Percentiles rank a stretch among this genome's conserved stretches.
These are phyloP conservation scores for Amblyjoppa proteus DNA, from an alignment of 2,888 invertebrate species.

Conservation along the genomic window DNA sequence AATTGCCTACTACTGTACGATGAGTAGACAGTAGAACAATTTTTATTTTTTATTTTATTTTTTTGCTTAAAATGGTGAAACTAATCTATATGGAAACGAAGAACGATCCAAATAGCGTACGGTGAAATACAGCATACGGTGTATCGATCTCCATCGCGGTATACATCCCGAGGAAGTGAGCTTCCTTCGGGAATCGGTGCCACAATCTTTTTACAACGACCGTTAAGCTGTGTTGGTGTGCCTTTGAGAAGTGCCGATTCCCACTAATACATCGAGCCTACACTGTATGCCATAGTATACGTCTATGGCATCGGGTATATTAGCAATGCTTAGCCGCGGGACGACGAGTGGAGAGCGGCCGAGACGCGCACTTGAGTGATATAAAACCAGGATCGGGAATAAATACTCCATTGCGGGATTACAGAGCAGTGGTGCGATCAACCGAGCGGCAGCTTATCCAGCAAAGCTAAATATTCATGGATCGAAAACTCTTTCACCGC, in stretches of 20 bases:
- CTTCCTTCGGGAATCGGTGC: slow-evolving; percentile 15
- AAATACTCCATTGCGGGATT: slow-evolving; percentile 83
- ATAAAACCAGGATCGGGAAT: slow-evolving; percentile 81
- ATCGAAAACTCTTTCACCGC: slow-evolving; percentile 64
- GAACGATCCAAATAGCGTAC: neutral
- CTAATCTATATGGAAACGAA: slow-evolving; percentile 2
- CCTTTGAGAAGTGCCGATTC: slow-evolving; percentile 54
- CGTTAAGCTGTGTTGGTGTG: neutral
- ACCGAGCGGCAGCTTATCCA: slow-evolving; percentile 40
- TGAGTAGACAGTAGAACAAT: too few relatives aligned
- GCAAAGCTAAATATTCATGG: slow-evolving; percentile 80
- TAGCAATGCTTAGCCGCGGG: slow-evolving; percentile 7
- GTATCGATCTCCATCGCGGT: neutral
- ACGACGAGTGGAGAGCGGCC: slow-evolving; percentile 31
- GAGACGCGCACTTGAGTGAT: slow-evolving; percentile 75
- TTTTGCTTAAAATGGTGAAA: neutral
- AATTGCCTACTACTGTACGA: too few relatives aligned
- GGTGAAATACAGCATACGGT: neutral
- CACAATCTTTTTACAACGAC: slow-evolving; percentile 7
- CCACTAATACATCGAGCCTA: neutral
- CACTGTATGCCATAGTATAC: neutral
- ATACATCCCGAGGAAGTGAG: neutral
- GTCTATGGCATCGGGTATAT: slow-evolving; percentile 14
- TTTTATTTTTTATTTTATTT: too few relatives aligned
- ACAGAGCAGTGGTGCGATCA: slow-evolving; percentile 64